These are phyloP conservation scores for Timema podura DNA, from an alignment of 2,888 invertebrate genomes.

Conservation along the genomic window DNA sequence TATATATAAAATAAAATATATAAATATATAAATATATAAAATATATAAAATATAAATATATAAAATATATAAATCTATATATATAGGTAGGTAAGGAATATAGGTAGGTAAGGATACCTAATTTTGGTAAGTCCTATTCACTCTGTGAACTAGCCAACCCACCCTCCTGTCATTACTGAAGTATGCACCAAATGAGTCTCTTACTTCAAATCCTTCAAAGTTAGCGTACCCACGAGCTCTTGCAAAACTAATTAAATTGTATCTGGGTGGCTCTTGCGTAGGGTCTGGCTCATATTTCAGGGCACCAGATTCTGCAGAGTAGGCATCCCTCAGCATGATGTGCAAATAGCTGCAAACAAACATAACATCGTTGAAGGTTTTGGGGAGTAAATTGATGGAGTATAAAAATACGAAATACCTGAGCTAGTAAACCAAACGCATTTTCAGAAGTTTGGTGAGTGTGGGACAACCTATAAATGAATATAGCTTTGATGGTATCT, in stretches of 20 bases:
- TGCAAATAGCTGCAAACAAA: conserved; percentile 6
- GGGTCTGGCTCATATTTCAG: neutral
- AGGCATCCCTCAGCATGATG: neutral
- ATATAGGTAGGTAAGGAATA: neutral
- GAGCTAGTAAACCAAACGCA: conserved; percentile 26
- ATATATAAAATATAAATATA: neutral
- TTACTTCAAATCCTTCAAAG: conserved; percentile 10
- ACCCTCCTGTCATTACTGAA: neutral
- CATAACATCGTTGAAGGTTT: neutral
- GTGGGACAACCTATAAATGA: conserved; percentile 25
- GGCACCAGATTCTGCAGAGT: neutral
- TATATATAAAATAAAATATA: neutral
- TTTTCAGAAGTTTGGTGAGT: conserved; percentile 25
- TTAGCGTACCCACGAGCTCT: conserved; percentile 1
- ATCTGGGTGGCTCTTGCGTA: neutral
- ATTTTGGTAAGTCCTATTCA: neutral
- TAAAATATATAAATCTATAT: neutral
- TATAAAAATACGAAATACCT: conserved; percentile 6
- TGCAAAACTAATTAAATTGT: conserved; percentile 12
- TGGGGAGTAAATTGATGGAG: neutral
- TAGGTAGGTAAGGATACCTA: neutral
- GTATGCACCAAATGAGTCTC: neutral
- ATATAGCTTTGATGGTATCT: conserved; percentile 19
- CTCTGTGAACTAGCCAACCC: neutral
- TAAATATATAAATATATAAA: neutral